Base-by-base conservation (phyloP, 2,797 vertebrate genomes). In the Propithecus deckenii region DNA sequence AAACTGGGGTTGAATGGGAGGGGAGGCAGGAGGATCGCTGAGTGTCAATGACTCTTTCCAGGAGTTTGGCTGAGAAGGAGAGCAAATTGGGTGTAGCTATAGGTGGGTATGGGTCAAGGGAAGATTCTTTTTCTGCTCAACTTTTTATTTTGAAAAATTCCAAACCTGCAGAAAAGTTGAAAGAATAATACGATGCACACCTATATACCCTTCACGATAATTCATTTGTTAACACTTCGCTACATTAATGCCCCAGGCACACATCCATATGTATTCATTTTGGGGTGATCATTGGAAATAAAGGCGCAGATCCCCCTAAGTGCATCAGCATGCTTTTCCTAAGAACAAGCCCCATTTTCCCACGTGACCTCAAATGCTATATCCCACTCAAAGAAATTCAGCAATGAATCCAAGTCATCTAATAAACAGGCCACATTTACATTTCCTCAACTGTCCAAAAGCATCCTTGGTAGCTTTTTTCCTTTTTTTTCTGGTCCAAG, bases 91-190 rank as follows among this genome's bases (percentile, higher is more conserved):
- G 2, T 11, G 23, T 35, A 74, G 41, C 74, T 75, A 52, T 7
- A 57, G 6, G n/a, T 10, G 69, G 28, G 69, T 46, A 43, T 25
- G 6, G 5, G 69, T 55, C n/a, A 65, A 84, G 71, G 76, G 12
- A 80, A 74, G 55, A 14, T 55, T 55, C 28, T 85, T 89, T 30
- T 91, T 48, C 69, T 83, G n/a, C 67, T 85, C 35, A 79, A 57
- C 12, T 14, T 81, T 92, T 87, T 72, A 63, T 87, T 88, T 72
- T 72, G 71, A 91, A 95, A 75, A 78, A 6, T 38, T 20, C 55
- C 43, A 76, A 83, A 55, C 46, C 32, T 63, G 32, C 55, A 71
- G 55, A 78, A 72, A 50, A 35, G 25, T 41, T 90, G 25, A 95
- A 95, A 93, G 11, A 35, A 18, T 25, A 71, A 11, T 28, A 28